Base-by-base conservation (phyloP, 2,888 invertebrate genomes). In the Smittia sp. region DNA sequence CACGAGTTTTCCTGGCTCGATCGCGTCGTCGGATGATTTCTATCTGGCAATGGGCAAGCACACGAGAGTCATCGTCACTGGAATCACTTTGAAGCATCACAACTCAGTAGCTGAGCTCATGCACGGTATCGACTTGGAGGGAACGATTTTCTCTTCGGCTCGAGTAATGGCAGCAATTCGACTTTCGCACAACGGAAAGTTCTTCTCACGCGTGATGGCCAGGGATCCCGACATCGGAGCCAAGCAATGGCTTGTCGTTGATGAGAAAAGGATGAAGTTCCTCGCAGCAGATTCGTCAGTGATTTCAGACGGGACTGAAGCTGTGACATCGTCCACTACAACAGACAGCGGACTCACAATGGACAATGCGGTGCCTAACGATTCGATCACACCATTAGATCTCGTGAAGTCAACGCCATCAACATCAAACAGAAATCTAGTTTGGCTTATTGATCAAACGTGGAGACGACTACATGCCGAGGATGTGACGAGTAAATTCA, bases 201-300 rank as follows among this genome's bases (percentile, higher is more conserved):
- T 88, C 2, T 96, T 96, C 96, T 87, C 89, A 0, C 84, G 86
- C 54, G 81, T 86, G 1, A 87, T 95, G 78, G 85, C 87, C 0
- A 82, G 83, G 6, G 89, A 93, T 83, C 91, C 92, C 38, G 91
- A 90, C 15, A 93, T 93, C 58, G 92, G 92, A 75, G 90, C 90
- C 80, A 93, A 93, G 79, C 94, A 96, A 79, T 96, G 95, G 95
- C 86, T 94, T 77, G 85, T 91, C 3, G 85, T 93, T 0, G 91
- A 94, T 80, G 89, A 89, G 78, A 87, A 87, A 68, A 84, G 75
- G 87, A 89, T 79, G 79, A 75, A 24, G 27, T 69, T 41, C 67
- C 72, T 38, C 69, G 41, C 15, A 38, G 46, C 9, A 22, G 24
- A 72, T 27, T 15, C 22, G 20, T 13, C 32, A 1, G 13, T 39